A percentile compares a stretch with the other conserved stretches of the same genome.
Evolutionary conservation across 35 echinoderm and acorn worm species (phyloP).

Genomic region (Eucidaris tribuloides): DNA sequence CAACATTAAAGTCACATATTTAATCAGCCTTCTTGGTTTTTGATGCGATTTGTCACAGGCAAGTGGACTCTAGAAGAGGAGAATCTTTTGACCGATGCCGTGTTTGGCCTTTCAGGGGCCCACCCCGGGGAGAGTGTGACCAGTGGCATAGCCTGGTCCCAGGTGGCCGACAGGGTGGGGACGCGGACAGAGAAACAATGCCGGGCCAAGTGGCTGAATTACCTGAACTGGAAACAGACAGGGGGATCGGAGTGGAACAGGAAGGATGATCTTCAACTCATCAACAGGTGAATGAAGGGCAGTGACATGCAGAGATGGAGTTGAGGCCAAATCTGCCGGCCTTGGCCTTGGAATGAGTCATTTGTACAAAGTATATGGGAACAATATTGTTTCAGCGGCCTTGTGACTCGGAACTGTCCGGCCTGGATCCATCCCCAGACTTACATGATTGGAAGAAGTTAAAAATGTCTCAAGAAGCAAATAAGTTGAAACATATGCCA

Average conservation of each 20-base stretch:
- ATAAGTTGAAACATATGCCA: no score
- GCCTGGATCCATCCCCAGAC: no score
- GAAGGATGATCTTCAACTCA: conserved; percentile 72
- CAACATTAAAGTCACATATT: no score
- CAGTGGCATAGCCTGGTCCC: conserved; percentile 87
- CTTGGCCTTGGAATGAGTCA: no score
- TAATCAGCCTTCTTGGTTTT: no score
- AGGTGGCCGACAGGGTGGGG: conserved; percentile 80
- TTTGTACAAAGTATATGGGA: no score
- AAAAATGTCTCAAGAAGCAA: no score
- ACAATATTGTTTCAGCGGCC: no score
- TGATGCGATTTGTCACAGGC: conserved; percentile 49
- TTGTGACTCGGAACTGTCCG: no score
- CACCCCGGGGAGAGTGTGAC: conserved; percentile 89
- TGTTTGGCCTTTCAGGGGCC: conserved; percentile 74
- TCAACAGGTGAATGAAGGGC: conserved; percentile 66
- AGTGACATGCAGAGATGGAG: no score
- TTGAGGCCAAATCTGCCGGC: no score
- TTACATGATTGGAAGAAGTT: no score
- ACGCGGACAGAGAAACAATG: conserved; percentile 99
- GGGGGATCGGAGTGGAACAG: conserved; percentile 89
- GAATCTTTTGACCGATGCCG: conserved; percentile 62
- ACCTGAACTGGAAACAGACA: conserved; percentile 96
- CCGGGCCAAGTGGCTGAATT: conserved; percentile 95
- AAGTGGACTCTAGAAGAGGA: conserved; percentile 91